phyloP scores from a whole-genome alignment of 2,113 vertebrate species.

The Nettapus auritus region DNA sequence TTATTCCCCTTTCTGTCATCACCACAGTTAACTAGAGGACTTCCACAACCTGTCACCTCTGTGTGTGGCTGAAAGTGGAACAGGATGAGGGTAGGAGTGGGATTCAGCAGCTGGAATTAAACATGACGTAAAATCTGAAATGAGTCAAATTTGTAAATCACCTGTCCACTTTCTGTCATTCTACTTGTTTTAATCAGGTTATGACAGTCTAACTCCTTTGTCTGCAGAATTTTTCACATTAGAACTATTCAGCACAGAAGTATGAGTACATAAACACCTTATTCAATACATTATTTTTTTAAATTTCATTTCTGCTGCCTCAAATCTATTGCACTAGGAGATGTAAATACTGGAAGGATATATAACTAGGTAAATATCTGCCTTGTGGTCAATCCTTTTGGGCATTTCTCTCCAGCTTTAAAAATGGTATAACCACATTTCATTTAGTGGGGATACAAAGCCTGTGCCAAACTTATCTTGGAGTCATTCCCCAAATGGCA shows the following conservation, averaged over 20 bases:
- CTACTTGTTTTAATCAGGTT: not conserved
- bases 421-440: not conserved
- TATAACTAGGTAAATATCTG: not conserved
- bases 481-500: not conserved
- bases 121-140: not conserved
- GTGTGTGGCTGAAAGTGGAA: not conserved
- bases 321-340: not conserved
- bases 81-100: not conserved
- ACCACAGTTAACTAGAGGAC: not conserved
- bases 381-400: not conserved
- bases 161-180: not conserved
- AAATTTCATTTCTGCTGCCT: not conserved
- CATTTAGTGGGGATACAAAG: not conserved
- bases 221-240: not conserved
- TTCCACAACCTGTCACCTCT: not conserved
- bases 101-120: not conserved
- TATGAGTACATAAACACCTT: not conserved
- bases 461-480: not conserved
- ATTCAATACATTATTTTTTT: not conserved
- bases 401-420: not conserved
- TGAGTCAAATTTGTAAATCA: not conserved
- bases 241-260: conserved; percentile 35
- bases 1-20: not conserved
- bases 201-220: not conserved
- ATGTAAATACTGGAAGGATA: not conserved